Percentiles rank a stretch among this genome's conserved stretches.
phyloP scores from a whole-genome alignment of 1,140 invertebrate genomes.

The Bilobella aurantiaca region DNA sequence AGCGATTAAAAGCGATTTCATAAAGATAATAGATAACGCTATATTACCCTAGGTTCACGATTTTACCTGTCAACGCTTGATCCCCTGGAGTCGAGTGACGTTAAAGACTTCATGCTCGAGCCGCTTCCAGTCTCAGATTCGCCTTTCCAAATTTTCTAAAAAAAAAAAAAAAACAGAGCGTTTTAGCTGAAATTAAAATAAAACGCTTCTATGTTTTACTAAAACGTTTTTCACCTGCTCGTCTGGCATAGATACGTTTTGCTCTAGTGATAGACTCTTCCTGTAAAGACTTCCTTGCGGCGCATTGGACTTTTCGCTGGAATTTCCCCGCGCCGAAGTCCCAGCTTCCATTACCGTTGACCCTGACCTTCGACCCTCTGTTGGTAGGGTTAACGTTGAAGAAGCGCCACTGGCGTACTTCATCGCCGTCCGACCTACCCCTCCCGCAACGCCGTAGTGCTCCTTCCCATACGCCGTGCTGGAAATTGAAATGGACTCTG shows the following conservation, averaged over 20 bases:
- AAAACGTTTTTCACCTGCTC: conserved; percentile 24
- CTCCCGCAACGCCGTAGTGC: conserved; percentile 15
- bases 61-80: conserved; percentile 59
- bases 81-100: conserved; percentile 48
- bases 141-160: conserved; percentile 54
- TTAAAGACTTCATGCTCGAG: conserved; percentile 59
- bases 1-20: background rate
- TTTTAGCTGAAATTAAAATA: background rate
- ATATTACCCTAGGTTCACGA: background rate
- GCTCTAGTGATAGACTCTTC: conserved; percentile 64
- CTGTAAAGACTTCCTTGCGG: conserved; percentile 51
- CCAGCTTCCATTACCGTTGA: background rate
- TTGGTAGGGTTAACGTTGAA: conserved; percentile 32
- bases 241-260: conserved; percentile 44
- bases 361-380: background rate
- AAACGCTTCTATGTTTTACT: conserved; percentile 1
- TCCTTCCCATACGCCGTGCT: conserved; percentile 18
- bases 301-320: background rate
- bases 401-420: conserved; percentile 19
- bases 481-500: conserved; percentile 1
- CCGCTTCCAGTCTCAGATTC: conserved; percentile 59
- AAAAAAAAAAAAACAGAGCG: conserved; percentile 9
- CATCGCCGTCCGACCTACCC: background rate
- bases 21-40: conserved; percentile 12
- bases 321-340: background rate